These are phyloP conservation scores for Chesias legatella DNA, from an alignment of 2,888 invertebrate genomes.

Conservation along the genomic window DNA sequence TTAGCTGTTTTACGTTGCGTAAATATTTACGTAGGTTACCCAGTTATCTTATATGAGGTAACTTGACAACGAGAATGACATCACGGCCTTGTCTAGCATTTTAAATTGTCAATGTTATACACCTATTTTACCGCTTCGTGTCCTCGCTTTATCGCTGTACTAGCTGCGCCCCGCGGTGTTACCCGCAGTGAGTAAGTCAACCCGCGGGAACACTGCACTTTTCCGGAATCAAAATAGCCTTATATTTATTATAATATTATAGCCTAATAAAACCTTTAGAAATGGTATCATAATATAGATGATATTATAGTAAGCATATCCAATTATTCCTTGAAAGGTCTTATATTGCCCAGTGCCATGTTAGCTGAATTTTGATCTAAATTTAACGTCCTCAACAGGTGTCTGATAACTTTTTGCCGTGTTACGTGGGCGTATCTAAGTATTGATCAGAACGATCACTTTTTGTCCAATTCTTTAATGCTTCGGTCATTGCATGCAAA, in stretches of 20 bases:
- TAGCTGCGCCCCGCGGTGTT: no score
- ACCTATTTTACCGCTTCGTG: constrained; percentile 16
- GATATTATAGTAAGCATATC: no score
- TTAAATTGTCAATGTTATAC: constrained; percentile 29
- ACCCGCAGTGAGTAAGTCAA: no score
- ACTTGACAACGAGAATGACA: constrained; percentile 25
- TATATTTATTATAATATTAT: no score
- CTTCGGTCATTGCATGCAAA: neutral
- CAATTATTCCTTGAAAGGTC: no score
- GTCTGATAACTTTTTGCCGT: constrained; percentile 8
- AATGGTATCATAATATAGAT: no score
- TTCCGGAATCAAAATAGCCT: no score
- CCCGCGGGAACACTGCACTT: no score
- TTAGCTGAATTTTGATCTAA: no score
- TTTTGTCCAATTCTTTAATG: constrained; percentile 11
- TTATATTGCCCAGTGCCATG: no score
- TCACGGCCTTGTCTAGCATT: constrained; percentile 36
- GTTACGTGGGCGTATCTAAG: constrained; percentile 9
- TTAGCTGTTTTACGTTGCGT: neutral
- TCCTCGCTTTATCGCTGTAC: constrained; percentile 1
- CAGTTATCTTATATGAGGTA: constrained; percentile 5
- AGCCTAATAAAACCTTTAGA: no score
- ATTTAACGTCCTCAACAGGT: neutral
- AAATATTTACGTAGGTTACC: neutral
- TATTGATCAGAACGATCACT: constrained; percentile 17